phyloP scores from a whole-genome alignment of 2,113 vertebrate genomes.

The Scatophagus argus region DNA sequence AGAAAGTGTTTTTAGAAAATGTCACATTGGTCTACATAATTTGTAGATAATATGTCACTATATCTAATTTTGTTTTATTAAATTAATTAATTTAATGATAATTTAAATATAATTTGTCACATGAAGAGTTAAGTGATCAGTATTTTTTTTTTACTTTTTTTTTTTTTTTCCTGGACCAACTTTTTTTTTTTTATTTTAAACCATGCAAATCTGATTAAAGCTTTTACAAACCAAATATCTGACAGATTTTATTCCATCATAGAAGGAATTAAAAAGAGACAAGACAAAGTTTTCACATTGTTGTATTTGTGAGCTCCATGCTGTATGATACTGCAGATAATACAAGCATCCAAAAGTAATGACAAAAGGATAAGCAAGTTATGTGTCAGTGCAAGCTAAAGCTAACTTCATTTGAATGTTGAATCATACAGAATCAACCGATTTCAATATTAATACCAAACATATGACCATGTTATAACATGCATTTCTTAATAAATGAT shows the following conservation, averaged over 20 bases:
- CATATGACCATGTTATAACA: too few relatives aligned
- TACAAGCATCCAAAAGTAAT: slow-evolving; percentile 22
- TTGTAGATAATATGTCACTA: too few relatives aligned
- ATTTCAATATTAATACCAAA: neutral
- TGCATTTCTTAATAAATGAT: neutral
- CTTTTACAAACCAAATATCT: neutral
- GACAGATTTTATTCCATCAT: neutral
- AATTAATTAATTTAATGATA: too few relatives aligned
- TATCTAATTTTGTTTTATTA: too few relatives aligned
- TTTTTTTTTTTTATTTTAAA: neutral
- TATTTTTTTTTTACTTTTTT: too few relatives aligned
- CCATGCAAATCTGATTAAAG: neutral
- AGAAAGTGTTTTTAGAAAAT: too few relatives aligned
- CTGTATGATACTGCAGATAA: neutral
- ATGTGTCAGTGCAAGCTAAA: neutral
- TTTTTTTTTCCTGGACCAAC: too few relatives aligned
- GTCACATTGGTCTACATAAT: too few relatives aligned
- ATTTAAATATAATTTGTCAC: too few relatives aligned
- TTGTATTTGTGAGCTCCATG: neutral
- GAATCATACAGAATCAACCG: neutral
- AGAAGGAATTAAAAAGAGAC: neutral
- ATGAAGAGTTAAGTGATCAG: too few relatives aligned
- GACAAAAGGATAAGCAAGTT: neutral
- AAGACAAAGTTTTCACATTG: neutral
- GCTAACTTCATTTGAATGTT: neutral